Evolutionary conservation across 2,797 vertebrate genomes (phyloP), one percentile per base, ranked within the genome.

Genomic region (Mycteria americana): DNA sequence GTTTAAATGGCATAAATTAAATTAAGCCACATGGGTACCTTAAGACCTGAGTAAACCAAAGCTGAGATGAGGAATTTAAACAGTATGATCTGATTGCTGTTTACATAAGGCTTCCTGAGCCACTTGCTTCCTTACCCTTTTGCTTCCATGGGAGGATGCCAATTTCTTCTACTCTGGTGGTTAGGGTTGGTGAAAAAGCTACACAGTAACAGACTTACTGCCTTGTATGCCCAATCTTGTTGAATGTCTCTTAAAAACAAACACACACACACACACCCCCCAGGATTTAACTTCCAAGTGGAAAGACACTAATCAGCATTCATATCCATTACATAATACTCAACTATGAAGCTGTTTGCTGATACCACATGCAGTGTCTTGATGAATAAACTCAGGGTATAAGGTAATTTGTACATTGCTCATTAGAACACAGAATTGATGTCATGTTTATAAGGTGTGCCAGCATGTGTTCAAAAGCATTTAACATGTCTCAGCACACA

Each of bases 1-100:
- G 85, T 96, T 96, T 96, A 91, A 96, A 92, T 85, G 83, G 69
- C 90, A 95, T 88, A 85, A 85, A 96, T 96, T 95, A 95, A 97
- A 95, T 95, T 90, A 96, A 94, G 92, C 84, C 79, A 35, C 30
- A 5, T 0, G 3, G 91, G 75, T 93, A 68, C 75, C 85, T 92
- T 89, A 82, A 96, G 89, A 93, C 64, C 73, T 81, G 56, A 95
- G 77, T 72, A 97, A 96, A 97, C 80, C 28, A 22, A 79, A 86
- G 74, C 59, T 46, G 63, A 84, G 80, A 76, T 82, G 88, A 95
- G 74, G 63, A 82, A 67, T 92, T 91, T 78, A n/a, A 92, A 82
- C 59, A 43, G 46, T 45, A 9, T 13, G 54, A 57, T 76, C 85
- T 87, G 77, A 76, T 57, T 39, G 70, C 35, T 69, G 46, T 92